Base-by-base conservation (phyloP, 2,888 invertebrate species). In the Nycteola revayana region DNA sequence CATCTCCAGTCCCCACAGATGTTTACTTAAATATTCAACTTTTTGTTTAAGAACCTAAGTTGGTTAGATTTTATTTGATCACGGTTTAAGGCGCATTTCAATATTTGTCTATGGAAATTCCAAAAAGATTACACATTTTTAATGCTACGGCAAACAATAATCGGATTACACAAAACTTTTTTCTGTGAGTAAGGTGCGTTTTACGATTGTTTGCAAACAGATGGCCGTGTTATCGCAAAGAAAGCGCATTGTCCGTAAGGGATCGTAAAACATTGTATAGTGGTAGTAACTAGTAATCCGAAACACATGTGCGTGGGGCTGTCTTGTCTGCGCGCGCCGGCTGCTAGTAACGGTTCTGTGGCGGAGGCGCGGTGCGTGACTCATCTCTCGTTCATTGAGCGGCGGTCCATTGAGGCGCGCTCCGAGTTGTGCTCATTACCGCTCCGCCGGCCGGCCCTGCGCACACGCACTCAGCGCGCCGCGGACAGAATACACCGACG, bases 361-460 rank as follows among this genome's bases (percentile, higher is more conserved):
- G 58, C 60, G 84, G 79, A 79, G 80, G 83, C 77, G 79, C 80
- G 82, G 81, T 74, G 82, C 66, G 75, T 88, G 87, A 87, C 76
- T 86, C 86, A 87, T 74, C 75, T 65, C 66, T 66, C 72, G 72
- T 75, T 71, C 78, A 78, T 77, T 78, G 78, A 78, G 75, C 61
- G 65, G 58, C 59, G 69, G 81, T 77, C 85, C 86, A 86, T 86
- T 86, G 78, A 86, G 79, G 72, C 80, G 79, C 81, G 83, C 76
- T 75, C n/a, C n/a, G n/a, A n/a, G n/a, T n/a, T 68, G 77, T 75
- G 77, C 79, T 86, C 84, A 85, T 85, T 86, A 86, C 86, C 74
- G 82, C 76, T 87, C 75, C 80, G 78, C 85, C 86, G 85, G 90
- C 88, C 90, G 89, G 81, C 75, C 76, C 81, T 66, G 82, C 78